phyloP scores from a whole-genome alignment of 1,140 invertebrate species.

The Diorhabda elongata region DNA sequence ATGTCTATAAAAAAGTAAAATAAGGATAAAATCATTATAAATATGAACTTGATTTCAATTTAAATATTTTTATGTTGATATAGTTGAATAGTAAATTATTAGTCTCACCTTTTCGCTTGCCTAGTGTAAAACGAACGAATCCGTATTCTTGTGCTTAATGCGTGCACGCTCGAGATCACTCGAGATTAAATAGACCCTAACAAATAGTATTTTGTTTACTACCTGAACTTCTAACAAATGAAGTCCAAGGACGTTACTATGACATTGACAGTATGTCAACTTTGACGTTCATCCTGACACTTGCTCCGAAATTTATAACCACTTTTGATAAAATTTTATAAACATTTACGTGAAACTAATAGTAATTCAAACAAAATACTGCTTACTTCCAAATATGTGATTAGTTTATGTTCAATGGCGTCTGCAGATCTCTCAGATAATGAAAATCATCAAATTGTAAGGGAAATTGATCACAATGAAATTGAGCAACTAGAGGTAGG shows the following conservation, averaged over 20 bases:
- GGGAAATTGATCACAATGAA: constrained; percentile 59
- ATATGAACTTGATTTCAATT: too few species aligned
- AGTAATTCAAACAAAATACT: neutral
- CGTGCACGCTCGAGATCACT: too few species aligned
- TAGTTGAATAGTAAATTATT: too few species aligned
- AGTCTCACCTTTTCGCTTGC: too few species aligned
- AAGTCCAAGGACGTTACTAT: neutral
- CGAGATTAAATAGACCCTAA: too few species aligned
- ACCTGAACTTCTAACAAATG: too few species aligned
- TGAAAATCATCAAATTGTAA: constrained; percentile 54
- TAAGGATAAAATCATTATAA: too few species aligned
- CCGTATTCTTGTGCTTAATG: too few species aligned
- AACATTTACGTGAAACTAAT: neutral
- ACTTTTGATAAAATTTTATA: neutral
- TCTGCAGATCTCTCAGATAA: constrained; percentile 43
- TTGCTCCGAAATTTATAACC: neutral
- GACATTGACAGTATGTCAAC: neutral
- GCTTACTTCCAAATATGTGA: constrained; percentile 30
- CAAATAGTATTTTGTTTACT: too few species aligned
- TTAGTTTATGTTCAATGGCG: constrained; percentile 48
- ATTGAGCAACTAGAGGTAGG: constrained; percentile 54
- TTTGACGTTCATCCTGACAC: neutral
- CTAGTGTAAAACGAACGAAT: too few species aligned
- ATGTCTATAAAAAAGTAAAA: too few species aligned
- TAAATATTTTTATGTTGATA: too few species aligned